Base-by-base conservation (phyloP, 2,113 vertebrate species). In the Ammodytes marinus region DNA sequence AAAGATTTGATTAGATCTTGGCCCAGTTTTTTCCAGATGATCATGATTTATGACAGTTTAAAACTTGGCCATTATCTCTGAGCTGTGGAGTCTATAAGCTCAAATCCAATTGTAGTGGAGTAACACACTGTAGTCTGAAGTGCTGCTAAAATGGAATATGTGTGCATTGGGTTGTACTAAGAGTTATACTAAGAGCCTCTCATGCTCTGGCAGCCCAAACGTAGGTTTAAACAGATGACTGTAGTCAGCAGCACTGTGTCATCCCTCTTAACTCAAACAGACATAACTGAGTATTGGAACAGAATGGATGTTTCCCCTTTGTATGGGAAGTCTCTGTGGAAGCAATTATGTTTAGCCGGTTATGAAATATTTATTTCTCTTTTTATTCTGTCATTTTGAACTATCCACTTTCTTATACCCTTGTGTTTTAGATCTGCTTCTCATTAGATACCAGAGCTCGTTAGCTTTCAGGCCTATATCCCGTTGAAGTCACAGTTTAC, bases 281-380 rank as follows among this genome's bases (percentile, higher is more conserved):
- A 73, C 61, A 71, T 68, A 74, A 67, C 63, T 54, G 67, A 52
- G 57, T 47, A 55, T 10, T 54, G 46, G 55, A 80, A 54, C 69
- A 73, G 70, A 89, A 54, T 8, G 14, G 49, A 66, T 64, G 19
- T 46, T 66, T 64, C 66, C 69, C 19, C 43, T 81, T 75, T 82
- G 47, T 58, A 74, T 37, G 53, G 47, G 70, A 74, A 86, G 61
- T 86, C 84, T 90, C 89, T 39, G 14, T 45, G 83, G 84, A 85
- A 88, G 85, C 80, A 86, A 87, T 91, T 91, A 91, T 73, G 52
- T 27, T 49, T 82, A 77, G 37, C 67, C 60, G 79, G 46, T 83
- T 75, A 66, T 89, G 67, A 88, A 89, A 90, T 84, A 89, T 90
- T 69, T 37, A 90, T 86, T 79, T 3, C 15, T 52, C 3, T 59